Conservation (phyloP, 2,797 vertebrate species). For the Pseudotriccus pelzelni region DNA sequence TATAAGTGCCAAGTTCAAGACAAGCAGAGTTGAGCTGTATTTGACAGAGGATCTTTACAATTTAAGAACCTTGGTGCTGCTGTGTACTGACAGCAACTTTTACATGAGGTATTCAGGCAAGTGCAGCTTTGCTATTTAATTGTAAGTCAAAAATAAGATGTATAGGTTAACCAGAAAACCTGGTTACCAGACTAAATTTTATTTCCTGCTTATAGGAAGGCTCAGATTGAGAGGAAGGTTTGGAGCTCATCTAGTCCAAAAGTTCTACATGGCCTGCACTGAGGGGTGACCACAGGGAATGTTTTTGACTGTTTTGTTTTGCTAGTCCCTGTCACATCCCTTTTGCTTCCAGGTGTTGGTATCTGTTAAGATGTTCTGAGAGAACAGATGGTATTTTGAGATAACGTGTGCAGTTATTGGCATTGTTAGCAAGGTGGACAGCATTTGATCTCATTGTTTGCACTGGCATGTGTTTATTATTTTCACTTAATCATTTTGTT, state of each 20-base stretch:
- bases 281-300: neutral
- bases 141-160: neutral
- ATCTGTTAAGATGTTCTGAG: neutral
- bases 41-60: neutral
- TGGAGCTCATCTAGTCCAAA: neutral
- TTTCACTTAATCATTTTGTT: neutral
- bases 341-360: neutral
- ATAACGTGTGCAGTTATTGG: neutral
- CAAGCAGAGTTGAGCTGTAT: neutral
- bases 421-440: neutral
- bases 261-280: neutral
- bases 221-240: neutral
- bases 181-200: neutral
- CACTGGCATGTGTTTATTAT: neutral
- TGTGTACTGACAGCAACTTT: neutral
- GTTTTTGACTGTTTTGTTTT: neutral
- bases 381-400: neutral
- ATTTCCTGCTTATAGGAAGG: neutral
- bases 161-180: neutral
- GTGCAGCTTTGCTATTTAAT: neutral
- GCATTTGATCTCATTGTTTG: neutral
- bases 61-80: neutral
- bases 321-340: neutral
- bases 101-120: neutral
- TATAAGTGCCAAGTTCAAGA: neutral